Percentiles rank a stretch among this genome's conserved stretches.
Conservation (phyloP, 2,888 invertebrate genomes). For the Cantharis lateralis region DNA sequence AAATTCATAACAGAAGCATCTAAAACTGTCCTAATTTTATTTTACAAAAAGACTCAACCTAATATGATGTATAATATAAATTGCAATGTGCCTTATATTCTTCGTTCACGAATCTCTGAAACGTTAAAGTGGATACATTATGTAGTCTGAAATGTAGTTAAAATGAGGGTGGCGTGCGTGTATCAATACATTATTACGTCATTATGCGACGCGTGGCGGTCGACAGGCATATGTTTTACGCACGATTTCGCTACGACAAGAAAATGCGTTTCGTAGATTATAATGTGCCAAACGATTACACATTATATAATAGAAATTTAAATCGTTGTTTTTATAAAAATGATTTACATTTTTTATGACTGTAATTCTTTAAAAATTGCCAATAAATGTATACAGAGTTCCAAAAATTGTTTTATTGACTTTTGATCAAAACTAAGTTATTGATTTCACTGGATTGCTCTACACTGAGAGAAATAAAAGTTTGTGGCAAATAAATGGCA, state of each 20-base stretch:
- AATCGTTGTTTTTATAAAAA: not conserved
- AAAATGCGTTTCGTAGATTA: conserved; percentile 18
- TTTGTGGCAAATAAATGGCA: too few relatives aligned
- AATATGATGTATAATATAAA: not conserved
- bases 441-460: too few relatives aligned
- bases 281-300: conserved; percentile 1
- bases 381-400: not conserved
- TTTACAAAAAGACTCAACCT: not conserved
- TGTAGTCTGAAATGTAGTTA: conserved; percentile 31
- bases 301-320: not conserved
- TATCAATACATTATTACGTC: conserved; percentile 57
- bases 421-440: too few relatives aligned
- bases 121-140: conserved; percentile 3
- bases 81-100: not conserved
- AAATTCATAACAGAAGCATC: not conserved
- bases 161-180: conserved; percentile 44
- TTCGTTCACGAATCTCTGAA: not conserved
- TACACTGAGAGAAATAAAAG: too few relatives aligned
- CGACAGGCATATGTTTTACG: conserved; percentile 56
- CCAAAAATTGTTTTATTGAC: too few relatives aligned
- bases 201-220: conserved; percentile 54
- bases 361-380: not conserved
- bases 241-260: conserved; percentile 52
- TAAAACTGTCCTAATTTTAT: not conserved
- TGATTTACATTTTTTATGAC: not conserved